Evolutionary conservation across 2,888 invertebrate species (phyloP).

Genomic region (Bimastos eiseni): DNA sequence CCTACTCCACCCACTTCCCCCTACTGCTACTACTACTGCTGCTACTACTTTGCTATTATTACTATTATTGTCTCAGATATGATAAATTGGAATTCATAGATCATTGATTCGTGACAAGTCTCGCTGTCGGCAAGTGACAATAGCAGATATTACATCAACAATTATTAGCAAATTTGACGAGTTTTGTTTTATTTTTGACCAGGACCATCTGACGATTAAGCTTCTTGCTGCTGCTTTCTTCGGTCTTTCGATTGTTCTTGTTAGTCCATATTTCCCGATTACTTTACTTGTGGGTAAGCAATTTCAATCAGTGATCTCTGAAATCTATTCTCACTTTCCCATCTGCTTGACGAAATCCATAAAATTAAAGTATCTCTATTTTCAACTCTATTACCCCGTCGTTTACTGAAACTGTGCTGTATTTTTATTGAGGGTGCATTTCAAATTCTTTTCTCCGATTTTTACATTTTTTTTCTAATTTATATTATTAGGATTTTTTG

Average conservation of each 20-base stretch:
- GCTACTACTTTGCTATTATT: too few species aligned
- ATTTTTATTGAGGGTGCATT: not conserved
- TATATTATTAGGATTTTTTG: not conserved
- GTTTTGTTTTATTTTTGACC: not conserved
- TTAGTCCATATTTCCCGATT: slow-evolving; percentile 32
- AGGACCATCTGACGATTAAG: slow-evolving; percentile 26
- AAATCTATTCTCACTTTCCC: not conserved
- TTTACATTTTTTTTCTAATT: not conserved
- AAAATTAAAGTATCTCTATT: not conserved
- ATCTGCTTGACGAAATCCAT: not conserved
- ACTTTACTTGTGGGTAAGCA: slow-evolving; percentile 28
- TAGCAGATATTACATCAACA: too few species aligned
- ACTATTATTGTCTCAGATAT: too few species aligned
- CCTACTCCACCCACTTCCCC: too few species aligned
- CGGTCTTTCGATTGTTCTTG: slow-evolving; percentile 26
- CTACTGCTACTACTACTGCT: too few species aligned
- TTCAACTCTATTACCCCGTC: not conserved
- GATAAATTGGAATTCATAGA: too few species aligned
- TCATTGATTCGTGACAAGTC: too few species aligned
- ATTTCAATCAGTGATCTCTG: not conserved
- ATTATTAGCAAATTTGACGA: too few species aligned
- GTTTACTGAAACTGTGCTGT: not conserved
- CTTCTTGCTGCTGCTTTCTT: slow-evolving; percentile 26
- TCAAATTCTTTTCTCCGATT: not conserved
- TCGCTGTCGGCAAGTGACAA: too few species aligned